Evolutionary conservation across 2,888 invertebrate genomes (phyloP), one percentile per base, ranked within the genome.

Genomic region (Latrodectus hesperus): DNA sequence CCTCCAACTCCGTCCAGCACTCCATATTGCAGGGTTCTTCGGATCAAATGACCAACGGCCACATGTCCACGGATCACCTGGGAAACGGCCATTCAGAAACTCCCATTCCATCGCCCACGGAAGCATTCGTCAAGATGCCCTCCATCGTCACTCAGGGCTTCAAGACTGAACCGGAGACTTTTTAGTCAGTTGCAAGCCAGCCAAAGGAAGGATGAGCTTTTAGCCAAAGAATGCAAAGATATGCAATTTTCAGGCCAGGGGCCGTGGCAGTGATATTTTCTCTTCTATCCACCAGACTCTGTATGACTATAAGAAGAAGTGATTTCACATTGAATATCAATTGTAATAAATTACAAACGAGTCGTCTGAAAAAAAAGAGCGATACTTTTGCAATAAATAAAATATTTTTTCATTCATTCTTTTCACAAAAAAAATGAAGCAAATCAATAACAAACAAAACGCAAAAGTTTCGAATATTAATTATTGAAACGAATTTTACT

Each of bases 31-130:
- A 88, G n/a, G 74, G 68, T 17, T 73, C 89, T 1, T 38, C 85
- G 0, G 89, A 88, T 51, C 88, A 79, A 9, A 17, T 90, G 68
- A 86, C 76, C 80, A 88, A 88, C 49, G 89, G 87, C 51, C 79
- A 78, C 14, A 16, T 79, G n/a, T 38, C 79, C 12, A 17, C 80
- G 12, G 88, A 89, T 10, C 89, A 82, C 85, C 51, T 90, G 12
- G 64, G 76, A 12, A 90, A 90, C 65, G 88, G 89, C 1, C 90
- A 90, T 49, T 84, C 90, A 11, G 90, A 90, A 49, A 89, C 89
- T 9, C 89, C 90, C 12, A 90, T 89, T 12, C 89, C 89, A 51
- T 89, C 90, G 12, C 90, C 90, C 10, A 83, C 90, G 8, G 89
- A 90, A 53, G 71, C 71, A 17, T 86, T 74, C 26, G 79, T 75